Conservation (phyloP, 1,140 invertebrate species). For the Bombus terrestris region DNA sequence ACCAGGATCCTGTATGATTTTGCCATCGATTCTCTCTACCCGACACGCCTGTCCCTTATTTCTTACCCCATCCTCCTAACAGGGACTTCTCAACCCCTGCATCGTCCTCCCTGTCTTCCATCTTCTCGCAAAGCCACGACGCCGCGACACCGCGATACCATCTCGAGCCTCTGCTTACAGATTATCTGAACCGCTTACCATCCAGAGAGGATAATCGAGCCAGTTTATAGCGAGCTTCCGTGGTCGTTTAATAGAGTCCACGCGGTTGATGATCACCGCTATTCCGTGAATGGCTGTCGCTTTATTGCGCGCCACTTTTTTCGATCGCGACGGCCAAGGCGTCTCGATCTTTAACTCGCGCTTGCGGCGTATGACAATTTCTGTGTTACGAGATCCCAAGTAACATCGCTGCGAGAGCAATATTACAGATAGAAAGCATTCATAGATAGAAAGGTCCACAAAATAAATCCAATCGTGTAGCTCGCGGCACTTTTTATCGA, state of each 20-base stretch:
- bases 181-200: conserved; percentile 54
- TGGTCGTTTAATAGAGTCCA: conserved; percentile 41
- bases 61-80: background rate
- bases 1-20: conserved; percentile 43
- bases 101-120: background rate
- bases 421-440: too few relatives aligned
- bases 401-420: too few relatives aligned
- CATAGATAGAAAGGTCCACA: too few relatives aligned
- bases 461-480: too few relatives aligned
- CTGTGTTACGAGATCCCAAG: too few relatives aligned
- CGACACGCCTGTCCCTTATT: conserved; percentile 1
- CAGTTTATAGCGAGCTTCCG: conserved; percentile 18
- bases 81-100: background rate
- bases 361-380: background rate
- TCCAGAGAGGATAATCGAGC: conserved; percentile 55
- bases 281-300: background rate
- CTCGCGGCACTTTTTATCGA: too few relatives aligned
- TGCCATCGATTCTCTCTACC: conserved; percentile 19
- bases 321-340: background rate
- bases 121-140: background rate
- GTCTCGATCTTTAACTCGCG: background rate
- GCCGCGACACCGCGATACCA: conserved; percentile 44
- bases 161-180: conserved; percentile 45
- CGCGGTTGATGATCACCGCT: background rate
- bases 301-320: background rate